These are phyloP conservation scores for Crioceris asparagi DNA, from an alignment of 2,888 invertebrate genomes.

Conservation along the genomic window DNA sequence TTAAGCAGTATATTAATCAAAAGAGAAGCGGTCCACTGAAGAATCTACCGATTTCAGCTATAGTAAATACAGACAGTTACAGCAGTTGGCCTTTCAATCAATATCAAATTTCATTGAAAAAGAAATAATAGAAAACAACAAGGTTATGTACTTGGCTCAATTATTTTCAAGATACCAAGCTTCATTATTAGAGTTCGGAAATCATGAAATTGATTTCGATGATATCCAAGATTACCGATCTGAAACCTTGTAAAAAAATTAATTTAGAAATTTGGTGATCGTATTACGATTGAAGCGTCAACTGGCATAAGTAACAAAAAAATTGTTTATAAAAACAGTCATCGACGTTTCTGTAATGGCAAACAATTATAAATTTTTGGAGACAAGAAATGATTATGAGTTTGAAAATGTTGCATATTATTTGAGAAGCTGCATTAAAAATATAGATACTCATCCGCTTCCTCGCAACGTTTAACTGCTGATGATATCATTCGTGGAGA, in stretches of 20 bases:
- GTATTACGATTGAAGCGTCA: constrained; percentile 20
- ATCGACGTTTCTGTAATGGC: constrained; percentile 21
- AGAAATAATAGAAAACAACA: constrained; percentile 11
- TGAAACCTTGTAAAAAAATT: constrained; percentile 23
- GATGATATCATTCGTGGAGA: no score
- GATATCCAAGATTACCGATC: constrained; percentile 20
- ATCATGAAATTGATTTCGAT: constrained; percentile 18
- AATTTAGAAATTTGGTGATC: constrained; percentile 20
- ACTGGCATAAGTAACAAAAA: constrained; percentile 14
- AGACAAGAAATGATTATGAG: constrained; percentile 12
- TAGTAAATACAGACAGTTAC: constrained; percentile 11
- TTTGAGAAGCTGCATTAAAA: constrained; percentile 24
- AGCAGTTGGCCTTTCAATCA: constrained; percentile 12
- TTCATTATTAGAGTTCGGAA: constrained; percentile 22
- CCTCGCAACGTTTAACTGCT: constrained; percentile 10
- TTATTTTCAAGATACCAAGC: constrained; percentile 15
- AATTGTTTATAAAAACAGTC: constrained; percentile 23
- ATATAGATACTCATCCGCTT: constrained; percentile 14
- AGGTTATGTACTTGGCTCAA: constrained; percentile 11
- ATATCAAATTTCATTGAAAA: constrained; percentile 12
- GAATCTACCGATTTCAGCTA: constrained; percentile 10
- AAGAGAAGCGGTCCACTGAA: constrained; percentile 12
- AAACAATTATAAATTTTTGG: constrained; percentile 18
- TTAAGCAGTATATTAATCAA: constrained; percentile 13
- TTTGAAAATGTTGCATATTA: constrained; percentile 22